These are phyloP conservation scores for Venustaconcha ellipsiformis DNA, from an alignment of 1,140 invertebrate genomes.

Conservation along the genomic window DNA sequence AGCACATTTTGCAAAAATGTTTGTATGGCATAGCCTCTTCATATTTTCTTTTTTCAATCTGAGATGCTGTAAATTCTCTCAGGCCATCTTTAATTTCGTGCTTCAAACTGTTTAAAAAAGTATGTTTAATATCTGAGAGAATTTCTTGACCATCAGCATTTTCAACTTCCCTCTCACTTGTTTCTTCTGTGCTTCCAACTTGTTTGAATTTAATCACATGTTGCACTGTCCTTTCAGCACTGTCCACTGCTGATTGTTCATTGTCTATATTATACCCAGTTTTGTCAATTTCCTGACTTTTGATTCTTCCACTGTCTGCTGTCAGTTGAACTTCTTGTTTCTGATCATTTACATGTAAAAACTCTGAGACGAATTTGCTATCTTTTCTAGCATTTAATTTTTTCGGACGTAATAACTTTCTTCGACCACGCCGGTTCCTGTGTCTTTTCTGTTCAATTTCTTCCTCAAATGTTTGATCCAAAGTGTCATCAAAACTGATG, in stretches of 20 bases:
- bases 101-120: background rate
- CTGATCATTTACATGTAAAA: too few species aligned
- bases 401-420: too few species aligned
- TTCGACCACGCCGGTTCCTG: too few species aligned
- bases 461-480: too few species aligned
- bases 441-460: too few species aligned
- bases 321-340: too few species aligned
- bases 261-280: background rate
- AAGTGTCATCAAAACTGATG: too few species aligned
- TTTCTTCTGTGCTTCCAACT: background rate
- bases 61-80: background rate
- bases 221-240: background rate
- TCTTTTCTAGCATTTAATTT: too few species aligned
- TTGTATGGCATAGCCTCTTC: conserved; percentile 56
- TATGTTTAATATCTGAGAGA: background rate
- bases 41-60: conserved; percentile 21
- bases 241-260: background rate
- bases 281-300: too few species aligned
- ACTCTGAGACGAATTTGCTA: too few species aligned
- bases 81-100: background rate
- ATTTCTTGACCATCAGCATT: background rate
- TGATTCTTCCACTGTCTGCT: too few species aligned
- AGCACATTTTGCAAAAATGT: conserved; percentile 65
- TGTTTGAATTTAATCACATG: background rate
- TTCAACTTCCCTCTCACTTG: background rate